Evolutionary conservation across 2,113 vertebrate genomes (phyloP).

Genomic region (Fregata magnificens): DNA sequence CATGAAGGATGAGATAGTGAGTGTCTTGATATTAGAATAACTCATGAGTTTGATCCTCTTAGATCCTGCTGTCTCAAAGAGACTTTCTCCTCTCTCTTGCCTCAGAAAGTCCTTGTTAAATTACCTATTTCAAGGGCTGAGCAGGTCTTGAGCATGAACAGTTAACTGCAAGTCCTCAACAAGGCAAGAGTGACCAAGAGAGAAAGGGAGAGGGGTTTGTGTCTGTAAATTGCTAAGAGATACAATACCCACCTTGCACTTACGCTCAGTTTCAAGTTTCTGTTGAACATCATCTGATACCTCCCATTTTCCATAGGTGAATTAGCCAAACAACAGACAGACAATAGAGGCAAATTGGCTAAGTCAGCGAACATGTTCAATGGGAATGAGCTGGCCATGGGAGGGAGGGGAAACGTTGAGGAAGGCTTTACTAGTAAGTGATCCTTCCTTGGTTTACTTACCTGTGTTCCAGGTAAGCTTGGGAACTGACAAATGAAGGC

Average conservation of each 20-base stretch:
- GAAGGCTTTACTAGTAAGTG: constrained; percentile 18
- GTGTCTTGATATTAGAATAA: neutral
- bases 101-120: neutral
- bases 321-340: constrained; percentile 55
- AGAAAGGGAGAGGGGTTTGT: neutral
- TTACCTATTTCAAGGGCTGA: neutral
- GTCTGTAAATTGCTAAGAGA: constrained; percentile 37
- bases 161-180: neutral
- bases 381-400: neutral
- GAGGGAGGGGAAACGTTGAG: neutral
- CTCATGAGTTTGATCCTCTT: neutral
- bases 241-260: constrained; percentile 43
- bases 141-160: neutral
- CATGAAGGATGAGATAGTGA: neutral
- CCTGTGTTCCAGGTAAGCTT: constrained; percentile 34
- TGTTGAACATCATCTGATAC: constrained; percentile 46
- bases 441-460: constrained; percentile 55
- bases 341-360: constrained; percentile 46
- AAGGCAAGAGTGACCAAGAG: neutral
- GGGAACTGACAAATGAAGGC: constrained; percentile 20
- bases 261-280: constrained; percentile 58
- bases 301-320: constrained; percentile 51
- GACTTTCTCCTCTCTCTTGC: neutral
- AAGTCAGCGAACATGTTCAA: constrained; percentile 15
- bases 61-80: neutral